Evolutionary conservation across 2,888 invertebrate genomes (phyloP), one percentile per base, ranked within the genome.

Genomic region (Drosophila peninsularis): DNA sequence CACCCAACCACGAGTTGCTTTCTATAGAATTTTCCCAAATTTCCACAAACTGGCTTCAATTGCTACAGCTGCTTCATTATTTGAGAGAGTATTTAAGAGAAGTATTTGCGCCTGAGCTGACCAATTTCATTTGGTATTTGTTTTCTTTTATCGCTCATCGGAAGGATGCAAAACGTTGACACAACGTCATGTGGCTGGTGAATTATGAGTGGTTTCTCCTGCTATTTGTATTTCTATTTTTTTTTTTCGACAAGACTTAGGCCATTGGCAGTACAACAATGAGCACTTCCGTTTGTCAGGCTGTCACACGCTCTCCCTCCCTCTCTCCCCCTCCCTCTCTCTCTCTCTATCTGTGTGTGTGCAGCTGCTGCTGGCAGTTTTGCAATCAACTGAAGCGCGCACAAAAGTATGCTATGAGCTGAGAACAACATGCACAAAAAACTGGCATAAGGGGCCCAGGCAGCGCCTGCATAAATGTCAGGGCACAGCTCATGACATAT

Each of bases 131-230:
- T 44, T 41, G 9, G 24, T 32, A 19, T 49, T 65, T 69, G 66
- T 39, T 60, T 63, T 54, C 62, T 65, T 65, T 76, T 60, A 75
- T 62, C 56, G 49, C 19, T 45, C 55, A 81, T 71, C 62, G 71
- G 54, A 79, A 75, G 84, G 84, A 83, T 84, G 81, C 75, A 70
- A 73, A 83, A 89, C 68, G 89, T 87, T 89, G 89, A 83, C 84
- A 80, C 67, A 84, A 69, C 56, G 84, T 84, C 89, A 87, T 73
- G 70, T 66, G 81, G 68, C 61, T 73, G 68, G 75, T 84, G 82
- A 84, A 84, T 87, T 89, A 84, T 84, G 83, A 71, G 89, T 71
- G 71, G 62, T 62, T 71, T 62, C 62, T 72, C 13, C 32, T 19
- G 9, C 13, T 41, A 7, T 17, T 30, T 5, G 7, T 47, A 9